Conservation (phyloP, 2,888 invertebrate species). For the Nasonia oneida region DNA sequence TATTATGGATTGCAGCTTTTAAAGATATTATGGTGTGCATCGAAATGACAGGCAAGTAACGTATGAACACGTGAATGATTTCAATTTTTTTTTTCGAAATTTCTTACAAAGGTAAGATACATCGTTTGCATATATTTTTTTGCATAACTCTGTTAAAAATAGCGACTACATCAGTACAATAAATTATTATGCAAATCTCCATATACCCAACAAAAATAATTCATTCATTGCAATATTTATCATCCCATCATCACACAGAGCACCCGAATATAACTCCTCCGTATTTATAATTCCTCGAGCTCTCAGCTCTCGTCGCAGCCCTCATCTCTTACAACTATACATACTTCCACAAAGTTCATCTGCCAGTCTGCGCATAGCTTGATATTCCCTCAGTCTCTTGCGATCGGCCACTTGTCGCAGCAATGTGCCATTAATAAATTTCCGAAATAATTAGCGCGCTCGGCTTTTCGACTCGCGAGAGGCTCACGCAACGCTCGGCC, state of each 20-base stretch:
- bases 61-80: no score
- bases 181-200: no score
- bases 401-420: slow-evolving; percentile 31
- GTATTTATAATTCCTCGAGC: neutral
- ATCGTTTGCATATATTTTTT: no score
- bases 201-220: no score
- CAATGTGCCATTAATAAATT: slow-evolving; percentile 54
- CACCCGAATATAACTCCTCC: neutral
- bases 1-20: no score
- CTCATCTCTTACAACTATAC: neutral
- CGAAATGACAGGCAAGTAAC: no score
- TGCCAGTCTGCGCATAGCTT: neutral
- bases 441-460: slow-evolving; percentile 50
- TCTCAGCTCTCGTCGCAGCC: neutral
- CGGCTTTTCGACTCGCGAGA: slow-evolving; percentile 22
- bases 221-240: neutral
- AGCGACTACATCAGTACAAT: no score
- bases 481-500: neutral
- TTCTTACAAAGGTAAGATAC: no score
- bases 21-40: no score
- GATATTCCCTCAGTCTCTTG: neutral
- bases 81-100: no score
- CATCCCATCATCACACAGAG: neutral
- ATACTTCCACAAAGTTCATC: neutral
- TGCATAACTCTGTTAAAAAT: no score